Evolutionary conservation across 1,140 invertebrate genomes (phyloP), one percentile per base, ranked within the genome.

Genomic region (Hyposmocoma kahamanoa): DNA sequence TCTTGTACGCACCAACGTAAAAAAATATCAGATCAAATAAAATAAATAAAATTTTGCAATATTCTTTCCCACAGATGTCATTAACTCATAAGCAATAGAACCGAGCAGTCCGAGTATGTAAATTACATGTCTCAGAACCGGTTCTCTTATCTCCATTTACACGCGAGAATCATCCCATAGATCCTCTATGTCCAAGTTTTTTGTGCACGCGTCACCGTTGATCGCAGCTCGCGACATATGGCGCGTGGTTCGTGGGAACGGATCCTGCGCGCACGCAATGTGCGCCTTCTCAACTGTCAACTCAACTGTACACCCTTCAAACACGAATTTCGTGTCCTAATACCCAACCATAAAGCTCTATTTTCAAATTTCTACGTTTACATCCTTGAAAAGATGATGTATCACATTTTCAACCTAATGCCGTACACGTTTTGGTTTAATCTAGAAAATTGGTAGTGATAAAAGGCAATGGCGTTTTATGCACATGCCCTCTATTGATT

Each of bases 231-330:
- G 81, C 72, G 81, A 75, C 81, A 84, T 83, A 80, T 84, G 81
- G 72, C 81, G 75, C 76, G 77, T 75, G 73, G 66, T 74, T 63
- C 79, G 79, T 83, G 79, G 81, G 79, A 84, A 80, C 70, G 73
- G 56, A 71, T 69, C 67, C 53, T 50, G 59, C 53, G 53, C 52
- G 62, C 61, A 64, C 75, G 75, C 72, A 79, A 82, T 80, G 74
- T 76, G 76, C 68, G 19, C 6, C 38, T 11, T 17, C 34, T 38
- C 34, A 38, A 41, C 38, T 22, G 38, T 41, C 19, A 22, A 41
- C 20, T 18, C 15, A 6, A 19, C 20, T 21, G 26, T 17, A 39
- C 24, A 13, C 51, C 43, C 44, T 55, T 51, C 36, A 52, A 70
- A 58, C 62, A 58, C 53, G 50, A 62, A 68, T 62, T 58, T 52